Base-by-base conservation (phyloP, 2,797 vertebrate genomes). In the Sus cebifrons region DNA sequence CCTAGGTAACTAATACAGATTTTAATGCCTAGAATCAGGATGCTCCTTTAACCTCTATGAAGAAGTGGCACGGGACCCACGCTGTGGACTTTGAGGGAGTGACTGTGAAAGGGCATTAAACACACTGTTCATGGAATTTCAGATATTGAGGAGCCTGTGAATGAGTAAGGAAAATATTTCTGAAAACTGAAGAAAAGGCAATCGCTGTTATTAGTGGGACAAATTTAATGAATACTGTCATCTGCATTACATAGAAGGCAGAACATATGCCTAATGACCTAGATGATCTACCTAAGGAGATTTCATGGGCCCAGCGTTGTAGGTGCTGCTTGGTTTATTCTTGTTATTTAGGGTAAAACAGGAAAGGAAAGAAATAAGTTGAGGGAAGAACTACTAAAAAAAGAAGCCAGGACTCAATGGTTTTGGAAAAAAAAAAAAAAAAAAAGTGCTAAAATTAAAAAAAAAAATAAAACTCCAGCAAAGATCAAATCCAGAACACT, bases 401-500 rank as follows among this genome's bases (percentile, higher is more conserved):
- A 44, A 52, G 32, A 49, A 36, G 4, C 16, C 17, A 65, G 32
- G 10, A 18, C 6, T 86, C 15, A 12, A 40, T 44, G n/a, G 3
- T 62, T 70, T 84, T 36, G 1, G 4, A 15, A 17, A 9, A 25
- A 32, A 32, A 32, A 32, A 32, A 32, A 67, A 25, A 67, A 10
- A 75, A 40, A 16, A 27, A 25, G 23, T 81, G 32, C n/a, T 71
- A 90, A 90, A 86, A 71, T 44, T 74, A 44, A 74, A 14, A 13
- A 67, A 67, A 67, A 15, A 21, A 40, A 32, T 52, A 88, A 44
- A 1, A 2, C 10, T 77, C 88, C 29, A 86, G 32, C 25, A 90
- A 92, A 77, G 27, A 87, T 60, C 49, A 93, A 87, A 32, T 92
- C 44, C 44, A 94, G 29, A 27, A 25, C 6, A 86, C 23, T 81